Evolutionary conservation across 2,888 invertebrate species (phyloP).

Genomic region (Nomada goodeniana): DNA sequence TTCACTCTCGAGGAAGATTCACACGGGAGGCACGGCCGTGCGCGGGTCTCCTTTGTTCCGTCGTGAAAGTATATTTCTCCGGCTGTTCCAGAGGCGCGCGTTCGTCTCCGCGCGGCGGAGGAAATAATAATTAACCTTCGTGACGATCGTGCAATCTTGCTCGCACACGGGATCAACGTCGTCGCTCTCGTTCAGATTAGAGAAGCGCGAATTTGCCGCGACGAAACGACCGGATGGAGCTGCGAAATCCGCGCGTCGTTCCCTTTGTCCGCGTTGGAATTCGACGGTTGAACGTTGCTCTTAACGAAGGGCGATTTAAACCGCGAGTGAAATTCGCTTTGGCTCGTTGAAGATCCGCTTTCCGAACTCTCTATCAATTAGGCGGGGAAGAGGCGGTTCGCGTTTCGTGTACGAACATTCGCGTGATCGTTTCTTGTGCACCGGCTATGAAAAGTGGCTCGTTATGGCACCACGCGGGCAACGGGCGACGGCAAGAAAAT

Average conservation of each 20-base stretch:
- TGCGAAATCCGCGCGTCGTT: no score
- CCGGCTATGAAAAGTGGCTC: neutral
- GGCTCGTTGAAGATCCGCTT: neutral
- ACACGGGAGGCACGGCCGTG: neutral
- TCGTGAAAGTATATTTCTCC: constrained; percentile 71
- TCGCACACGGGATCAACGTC: neutral
- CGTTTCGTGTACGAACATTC: neutral
- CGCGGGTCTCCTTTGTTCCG: constrained; percentile 69
- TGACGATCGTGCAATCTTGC: neutral
- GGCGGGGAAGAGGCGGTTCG: neutral
- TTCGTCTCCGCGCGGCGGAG: neutral
- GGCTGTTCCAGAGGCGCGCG: constrained; percentile 53
- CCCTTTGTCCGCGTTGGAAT: neutral
- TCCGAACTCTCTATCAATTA: constrained; percentile 6
- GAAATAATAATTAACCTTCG: constrained; percentile 53
- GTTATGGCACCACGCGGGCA: neutral
- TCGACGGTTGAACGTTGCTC: neutral
- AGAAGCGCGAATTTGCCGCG: neutral
- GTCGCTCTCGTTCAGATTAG: neutral
- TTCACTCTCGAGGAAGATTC: constrained; percentile 36
- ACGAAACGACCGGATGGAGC: no score
- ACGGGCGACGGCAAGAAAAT: neutral
- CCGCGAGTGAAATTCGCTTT: constrained; percentile 28
- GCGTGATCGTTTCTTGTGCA: neutral
- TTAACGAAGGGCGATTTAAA: neutral